Conservation (phyloP, 2,113 vertebrate genomes). For the Octodon degus region DNA sequence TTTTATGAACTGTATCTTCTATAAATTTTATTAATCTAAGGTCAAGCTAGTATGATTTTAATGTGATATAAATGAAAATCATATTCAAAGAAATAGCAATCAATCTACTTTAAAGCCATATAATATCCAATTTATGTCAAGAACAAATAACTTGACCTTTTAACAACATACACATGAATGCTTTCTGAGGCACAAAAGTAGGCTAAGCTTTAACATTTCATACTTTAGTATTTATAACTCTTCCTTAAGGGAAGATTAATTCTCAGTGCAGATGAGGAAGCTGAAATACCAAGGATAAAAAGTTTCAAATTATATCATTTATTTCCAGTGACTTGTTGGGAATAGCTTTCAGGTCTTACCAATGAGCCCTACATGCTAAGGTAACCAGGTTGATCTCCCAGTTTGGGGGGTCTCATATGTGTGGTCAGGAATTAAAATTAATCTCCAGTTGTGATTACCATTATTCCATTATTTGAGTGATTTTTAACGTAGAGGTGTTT, state of each 20-base stretch:
- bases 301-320: slow-evolving; percentile 21
- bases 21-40: slow-evolving; percentile 49
- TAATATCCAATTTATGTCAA: slow-evolving; percentile 66
- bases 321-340: background rate
- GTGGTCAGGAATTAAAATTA: slow-evolving; percentile 45
- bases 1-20: slow-evolving; percentile 13
- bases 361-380: background rate
- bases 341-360: background rate
- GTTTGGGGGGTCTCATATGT: background rate
- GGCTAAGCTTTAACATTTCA: slow-evolving; percentile 57
- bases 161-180: background rate
- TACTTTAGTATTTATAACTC: slow-evolving; percentile 1
- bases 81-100: slow-evolving; percentile 64
- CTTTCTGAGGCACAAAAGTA: slow-evolving; percentile 39
- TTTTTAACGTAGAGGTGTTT: slow-evolving; percentile 51
- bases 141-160: slow-evolving; percentile 75
- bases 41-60: slow-evolving; percentile 50
- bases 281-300: background rate
- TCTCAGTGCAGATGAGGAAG: slow-evolving; percentile 51
- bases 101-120: slow-evolving; percentile 16
- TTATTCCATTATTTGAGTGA: slow-evolving; percentile 43
- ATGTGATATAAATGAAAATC: slow-evolving; percentile 56
- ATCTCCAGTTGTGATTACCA: background rate
- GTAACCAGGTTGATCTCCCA: slow-evolving; percentile 1
- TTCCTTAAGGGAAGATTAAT: slow-evolving; percentile 52